Percentiles rank a stretch among this genome's conserved stretches.
Evolutionary conservation across 2,797 vertebrate species (phyloP).

Genomic region (Nannoperca obscura): DNA sequence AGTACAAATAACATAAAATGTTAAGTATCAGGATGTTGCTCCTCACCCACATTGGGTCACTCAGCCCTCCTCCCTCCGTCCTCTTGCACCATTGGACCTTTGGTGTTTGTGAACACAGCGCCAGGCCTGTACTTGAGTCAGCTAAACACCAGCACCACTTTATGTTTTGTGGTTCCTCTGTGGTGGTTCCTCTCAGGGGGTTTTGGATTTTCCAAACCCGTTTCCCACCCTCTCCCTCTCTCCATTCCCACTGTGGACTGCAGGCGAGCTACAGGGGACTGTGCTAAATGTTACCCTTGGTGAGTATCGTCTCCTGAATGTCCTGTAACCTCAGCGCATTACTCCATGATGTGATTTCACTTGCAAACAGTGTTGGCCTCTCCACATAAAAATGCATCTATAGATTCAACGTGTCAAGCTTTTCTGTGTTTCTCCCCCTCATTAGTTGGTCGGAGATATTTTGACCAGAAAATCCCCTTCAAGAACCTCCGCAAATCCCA

Average conservation of each 20-base stretch:
- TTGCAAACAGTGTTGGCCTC: conserved; percentile 14
- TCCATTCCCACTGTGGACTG: conserved; percentile 11
- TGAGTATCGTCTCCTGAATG: conserved; percentile 12
- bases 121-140: conserved; percentile 46
- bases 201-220: conserved; percentile 54
- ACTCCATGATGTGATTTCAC: background rate
- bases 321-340: conserved; percentile 17
- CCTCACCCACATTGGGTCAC: conserved; percentile 9
- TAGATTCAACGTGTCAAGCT: background rate
- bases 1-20: background rate
- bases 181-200: conserved; percentile 45
- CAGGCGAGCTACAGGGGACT: conserved; percentile 4
- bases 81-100: conserved; percentile 17
- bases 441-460: conserved; percentile 22
- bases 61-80: conserved; percentile 7
- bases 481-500: conserved; percentile 23
- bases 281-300: conserved; percentile 23
- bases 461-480: conserved; percentile 38
- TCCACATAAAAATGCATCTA: conserved; percentile 6
- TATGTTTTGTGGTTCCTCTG: conserved; percentile 61
- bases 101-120: conserved; percentile 35
- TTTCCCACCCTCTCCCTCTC: conserved; percentile 30
- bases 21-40: conserved; percentile 8
- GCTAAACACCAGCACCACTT: conserved; percentile 44
- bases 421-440: conserved; percentile 19